phyloP scores from a whole-genome alignment of 2,797 vertebrate genomes.

The Acomys russatus region DNA sequence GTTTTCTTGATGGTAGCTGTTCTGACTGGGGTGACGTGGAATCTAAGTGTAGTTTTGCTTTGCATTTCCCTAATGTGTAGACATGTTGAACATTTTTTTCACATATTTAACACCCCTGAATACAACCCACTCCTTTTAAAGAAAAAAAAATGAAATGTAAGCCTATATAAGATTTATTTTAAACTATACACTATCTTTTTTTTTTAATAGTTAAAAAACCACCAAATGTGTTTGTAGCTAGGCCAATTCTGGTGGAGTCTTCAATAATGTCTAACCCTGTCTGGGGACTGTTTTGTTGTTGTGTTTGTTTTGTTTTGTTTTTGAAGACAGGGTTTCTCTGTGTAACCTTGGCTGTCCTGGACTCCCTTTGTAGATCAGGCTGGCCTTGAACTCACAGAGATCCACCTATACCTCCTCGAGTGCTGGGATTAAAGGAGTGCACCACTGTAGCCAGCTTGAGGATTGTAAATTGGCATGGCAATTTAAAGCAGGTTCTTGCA shows the following conservation, averaged over 20 bases:
- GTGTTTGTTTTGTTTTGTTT: too few relatives aligned
- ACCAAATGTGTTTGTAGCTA: not conserved
- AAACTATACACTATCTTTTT: not conserved
- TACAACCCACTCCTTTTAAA: not conserved
- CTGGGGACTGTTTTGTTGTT: slow-evolving; percentile 88
- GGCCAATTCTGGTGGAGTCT: slow-evolving; percentile 45
- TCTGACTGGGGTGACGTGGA: not conserved
- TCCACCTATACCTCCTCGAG: too few relatives aligned
- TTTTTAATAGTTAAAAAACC: not conserved
- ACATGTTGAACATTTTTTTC: not conserved
- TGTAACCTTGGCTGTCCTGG: too few relatives aligned
- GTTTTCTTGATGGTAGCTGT: not conserved
- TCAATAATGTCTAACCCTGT: slow-evolving; percentile 94
- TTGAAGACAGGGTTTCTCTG: too few relatives aligned
- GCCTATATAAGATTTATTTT: not conserved
- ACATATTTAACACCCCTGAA: not conserved
- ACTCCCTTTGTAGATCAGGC: too few relatives aligned
- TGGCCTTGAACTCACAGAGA: too few relatives aligned
- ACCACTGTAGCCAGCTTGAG: too few relatives aligned
- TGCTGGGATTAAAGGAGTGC: too few relatives aligned
- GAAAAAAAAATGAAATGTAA: not conserved
- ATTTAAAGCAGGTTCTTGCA: not conserved
- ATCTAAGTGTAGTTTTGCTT: not conserved
- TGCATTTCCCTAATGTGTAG: not conserved
- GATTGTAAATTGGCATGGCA: slow-evolving; percentile 93